These are phyloP conservation scores for Mirounga angustirostris DNA, from an alignment of 2,113 vertebrate genomes.

Conservation along the genomic window DNA sequence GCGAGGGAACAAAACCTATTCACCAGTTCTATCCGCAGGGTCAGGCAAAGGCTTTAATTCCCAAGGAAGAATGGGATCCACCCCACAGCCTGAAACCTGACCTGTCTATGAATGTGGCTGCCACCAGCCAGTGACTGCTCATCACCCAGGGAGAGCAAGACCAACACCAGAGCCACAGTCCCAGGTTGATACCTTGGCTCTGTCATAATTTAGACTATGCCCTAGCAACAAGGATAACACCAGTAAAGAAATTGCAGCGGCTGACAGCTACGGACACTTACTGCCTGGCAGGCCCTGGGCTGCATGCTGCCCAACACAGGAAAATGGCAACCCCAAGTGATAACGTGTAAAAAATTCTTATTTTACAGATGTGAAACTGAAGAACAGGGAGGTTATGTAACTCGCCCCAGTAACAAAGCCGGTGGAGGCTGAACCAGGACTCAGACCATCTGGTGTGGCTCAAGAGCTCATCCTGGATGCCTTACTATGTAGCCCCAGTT, in stretches of 20 bases:
- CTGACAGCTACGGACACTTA: too few species aligned
- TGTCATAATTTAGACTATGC: too few species aligned
- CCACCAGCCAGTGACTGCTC: neutral
- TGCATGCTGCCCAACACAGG: neutral
- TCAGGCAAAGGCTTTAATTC: conserved; percentile 21
- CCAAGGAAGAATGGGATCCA: neutral
- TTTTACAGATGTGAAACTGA: neutral
- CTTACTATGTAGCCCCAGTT: accelerated
- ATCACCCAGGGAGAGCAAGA: neutral
- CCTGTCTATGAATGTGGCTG: conserved; percentile 6
- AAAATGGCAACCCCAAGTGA: neutral
- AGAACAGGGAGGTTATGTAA: neutral
- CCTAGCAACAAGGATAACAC: neutral
- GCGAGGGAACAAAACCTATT: conserved; percentile 69
- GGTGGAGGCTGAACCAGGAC: neutral
- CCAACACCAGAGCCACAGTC: neutral
- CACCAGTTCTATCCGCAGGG: neutral
- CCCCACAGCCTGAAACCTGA: conserved; percentile 62
- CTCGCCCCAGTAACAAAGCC: conserved; percentile 8
- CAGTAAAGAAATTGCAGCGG: neutral
- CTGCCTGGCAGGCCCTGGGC: neutral
- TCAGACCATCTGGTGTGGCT: neutral
- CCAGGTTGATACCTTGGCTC: neutral
- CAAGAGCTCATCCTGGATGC: neutral
- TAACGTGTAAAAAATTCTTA: neutral